Evolutionary conservation across 2,888 invertebrate genomes (phyloP).

Genomic region (Kuschelorhynchus macadamiae): DNA sequence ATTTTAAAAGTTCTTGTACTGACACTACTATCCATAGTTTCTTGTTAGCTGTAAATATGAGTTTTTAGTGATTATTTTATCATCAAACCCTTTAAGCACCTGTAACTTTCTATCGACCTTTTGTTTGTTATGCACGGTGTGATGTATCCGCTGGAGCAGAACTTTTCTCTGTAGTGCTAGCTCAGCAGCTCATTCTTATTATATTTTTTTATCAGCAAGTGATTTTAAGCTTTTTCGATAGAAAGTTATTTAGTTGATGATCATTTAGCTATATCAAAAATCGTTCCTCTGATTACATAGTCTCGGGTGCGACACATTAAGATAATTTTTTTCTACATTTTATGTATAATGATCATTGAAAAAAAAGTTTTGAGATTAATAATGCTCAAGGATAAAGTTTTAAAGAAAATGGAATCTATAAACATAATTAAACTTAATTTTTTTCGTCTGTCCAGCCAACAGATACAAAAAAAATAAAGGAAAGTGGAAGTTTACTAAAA

Average conservation of each 20-base stretch:
- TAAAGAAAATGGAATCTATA: no score
- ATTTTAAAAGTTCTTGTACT: conserved; percentile 21
- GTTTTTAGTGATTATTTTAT: conserved; percentile 55
- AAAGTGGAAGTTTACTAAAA: no score
- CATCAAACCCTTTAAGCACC: conserved; percentile 56
- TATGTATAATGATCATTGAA: no score
- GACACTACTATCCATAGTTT: conserved; percentile 43
- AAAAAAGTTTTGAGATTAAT: no score
- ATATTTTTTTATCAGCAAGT: conserved; percentile 56
- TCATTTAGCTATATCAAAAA: conserved; percentile 55
- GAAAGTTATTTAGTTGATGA: conserved; percentile 64
- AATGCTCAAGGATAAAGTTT: no score
- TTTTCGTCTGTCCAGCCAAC: no score
- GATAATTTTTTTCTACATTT: no score
- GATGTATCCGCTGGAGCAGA: conserved; percentile 48
- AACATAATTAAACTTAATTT: no score
- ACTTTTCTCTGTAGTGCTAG: conserved; percentile 58
- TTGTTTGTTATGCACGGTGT: conserved; percentile 57
- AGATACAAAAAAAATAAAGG: no score
- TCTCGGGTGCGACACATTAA: no score
- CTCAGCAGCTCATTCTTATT: conserved; percentile 50
- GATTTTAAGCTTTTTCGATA: conserved; percentile 63
- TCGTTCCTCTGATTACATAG: conserved; percentile 1
- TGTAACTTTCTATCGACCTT: conserved; percentile 65
- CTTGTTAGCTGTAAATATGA: conserved; percentile 60